Conservation (phyloP, 2,113 vertebrate species). For the Piprites chloris region DNA sequence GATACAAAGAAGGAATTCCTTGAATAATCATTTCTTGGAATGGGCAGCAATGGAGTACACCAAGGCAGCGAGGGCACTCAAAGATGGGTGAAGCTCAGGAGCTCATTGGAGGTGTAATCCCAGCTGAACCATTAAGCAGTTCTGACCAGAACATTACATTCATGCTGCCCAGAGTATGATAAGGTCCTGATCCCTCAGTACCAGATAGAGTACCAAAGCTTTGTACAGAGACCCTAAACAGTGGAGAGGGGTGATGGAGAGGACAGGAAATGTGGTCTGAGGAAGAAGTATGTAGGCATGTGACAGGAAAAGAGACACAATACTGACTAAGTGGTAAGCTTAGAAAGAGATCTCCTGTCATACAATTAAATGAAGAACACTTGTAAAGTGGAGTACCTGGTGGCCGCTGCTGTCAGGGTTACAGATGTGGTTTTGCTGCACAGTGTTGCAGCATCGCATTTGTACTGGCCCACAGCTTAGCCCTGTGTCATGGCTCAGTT, state of each 20-base stretch:
- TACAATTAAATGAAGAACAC: neutral
- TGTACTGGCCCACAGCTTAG: neutral
- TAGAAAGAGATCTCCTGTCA: neutral
- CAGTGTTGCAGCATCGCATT: neutral
- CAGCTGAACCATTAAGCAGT: neutral
- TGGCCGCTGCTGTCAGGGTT: neutral
- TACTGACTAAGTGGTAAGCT: neutral
- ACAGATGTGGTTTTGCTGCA: neutral
- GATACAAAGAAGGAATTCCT: neutral
- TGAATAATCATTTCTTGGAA: neutral
- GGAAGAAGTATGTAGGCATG: fast-evolving
- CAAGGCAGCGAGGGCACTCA: neutral
- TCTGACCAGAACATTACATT: neutral
- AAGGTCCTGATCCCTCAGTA: neutral
- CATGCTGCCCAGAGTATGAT: neutral
- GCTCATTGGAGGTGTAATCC: neutral
- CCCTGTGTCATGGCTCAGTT: neutral
- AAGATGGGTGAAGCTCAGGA: neutral
- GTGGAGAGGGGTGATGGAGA: neutral
- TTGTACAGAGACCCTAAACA: neutral
- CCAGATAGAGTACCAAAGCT: neutral
- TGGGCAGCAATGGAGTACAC: neutral
- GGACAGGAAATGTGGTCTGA: neutral
- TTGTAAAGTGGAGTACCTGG: neutral
- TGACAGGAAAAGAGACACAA: neutral